These are phyloP conservation scores for Callipepla squamata DNA, from an alignment of 2,113 vertebrate genomes.

Conservation along the genomic window DNA sequence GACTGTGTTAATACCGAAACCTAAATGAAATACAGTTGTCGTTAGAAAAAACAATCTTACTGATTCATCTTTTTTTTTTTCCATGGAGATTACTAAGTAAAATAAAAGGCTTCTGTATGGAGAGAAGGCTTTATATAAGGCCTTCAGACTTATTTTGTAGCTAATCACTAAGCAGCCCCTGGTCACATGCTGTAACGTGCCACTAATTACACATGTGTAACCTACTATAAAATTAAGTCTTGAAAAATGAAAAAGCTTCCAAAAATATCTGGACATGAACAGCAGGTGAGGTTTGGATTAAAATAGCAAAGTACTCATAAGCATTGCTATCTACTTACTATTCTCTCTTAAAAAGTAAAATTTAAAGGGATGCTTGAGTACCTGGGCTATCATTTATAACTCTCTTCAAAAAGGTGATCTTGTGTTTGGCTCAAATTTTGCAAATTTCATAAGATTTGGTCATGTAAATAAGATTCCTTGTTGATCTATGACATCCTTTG, in stretches of 20 bases:
- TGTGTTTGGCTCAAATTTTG: not conserved
- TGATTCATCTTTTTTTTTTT: not conserved
- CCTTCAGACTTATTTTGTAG: not conserved
- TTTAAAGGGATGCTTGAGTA: not conserved
- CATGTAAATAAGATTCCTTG: not conserved
- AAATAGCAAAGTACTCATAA: conserved; percentile 22
- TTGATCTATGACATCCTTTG: not conserved
- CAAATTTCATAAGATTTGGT: not conserved
- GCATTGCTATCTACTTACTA: not conserved
- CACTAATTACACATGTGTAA: too few species aligned
- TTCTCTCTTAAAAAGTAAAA: not conserved
- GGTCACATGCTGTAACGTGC: too few species aligned
- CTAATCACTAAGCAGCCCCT: not conserved
- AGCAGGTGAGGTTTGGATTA: conserved; percentile 25
- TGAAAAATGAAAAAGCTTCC: not conserved
- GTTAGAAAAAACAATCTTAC: not conserved
- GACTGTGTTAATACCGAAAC: not conserved
- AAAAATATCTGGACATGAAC: conserved; percentile 32
- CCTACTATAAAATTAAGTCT: not conserved
- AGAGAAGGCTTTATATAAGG: not conserved
- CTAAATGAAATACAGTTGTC: not conserved
- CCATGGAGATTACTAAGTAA: not conserved
- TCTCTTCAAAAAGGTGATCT: not conserved
- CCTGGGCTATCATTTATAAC: not conserved
- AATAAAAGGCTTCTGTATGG: not conserved